Conservation (phyloP, 2,888 invertebrate genomes). For the Hydropsyche betteni region DNA sequence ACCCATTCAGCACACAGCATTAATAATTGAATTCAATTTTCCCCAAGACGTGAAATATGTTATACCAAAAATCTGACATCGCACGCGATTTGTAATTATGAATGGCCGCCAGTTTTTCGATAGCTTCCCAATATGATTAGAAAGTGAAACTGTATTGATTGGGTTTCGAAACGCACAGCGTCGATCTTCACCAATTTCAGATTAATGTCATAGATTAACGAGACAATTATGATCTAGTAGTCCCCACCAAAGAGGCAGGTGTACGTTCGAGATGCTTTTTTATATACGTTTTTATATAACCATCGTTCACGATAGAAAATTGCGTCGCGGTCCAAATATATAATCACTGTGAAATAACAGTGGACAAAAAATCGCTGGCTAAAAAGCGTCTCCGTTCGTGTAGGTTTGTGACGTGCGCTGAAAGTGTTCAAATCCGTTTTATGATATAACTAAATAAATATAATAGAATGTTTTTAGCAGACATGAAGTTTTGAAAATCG, state of each 20-base stretch:
- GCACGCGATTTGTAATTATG: too few species aligned
- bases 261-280: conserved; percentile 14
- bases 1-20: too few species aligned
- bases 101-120: background rate
- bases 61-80: too few species aligned
- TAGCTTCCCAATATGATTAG: conserved; percentile 41
- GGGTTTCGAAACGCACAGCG: conserved; percentile 37
- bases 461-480: too few species aligned
- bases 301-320: conserved; percentile 30
- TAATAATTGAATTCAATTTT: too few species aligned
- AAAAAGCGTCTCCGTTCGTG: too few species aligned
- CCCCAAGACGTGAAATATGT: too few species aligned
- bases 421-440: too few species aligned
- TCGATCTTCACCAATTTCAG: conserved; percentile 46
- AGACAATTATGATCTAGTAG: conserved; percentile 38
- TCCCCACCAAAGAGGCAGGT: conserved; percentile 28
- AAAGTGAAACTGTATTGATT: conserved; percentile 43
- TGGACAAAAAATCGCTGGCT: background rate
- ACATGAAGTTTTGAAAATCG: too few species aligned
- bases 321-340: conserved; percentile 6
- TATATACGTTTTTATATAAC: conserved; percentile 29
- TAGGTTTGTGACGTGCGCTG: too few species aligned
- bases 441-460: too few species aligned
- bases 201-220: conserved; percentile 47
- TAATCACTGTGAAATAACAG: conserved; percentile 2